These are phyloP conservation scores for Megaceryle torquata DNA, from an alignment of 2,113 vertebrate genomes.

Conservation along the genomic window DNA sequence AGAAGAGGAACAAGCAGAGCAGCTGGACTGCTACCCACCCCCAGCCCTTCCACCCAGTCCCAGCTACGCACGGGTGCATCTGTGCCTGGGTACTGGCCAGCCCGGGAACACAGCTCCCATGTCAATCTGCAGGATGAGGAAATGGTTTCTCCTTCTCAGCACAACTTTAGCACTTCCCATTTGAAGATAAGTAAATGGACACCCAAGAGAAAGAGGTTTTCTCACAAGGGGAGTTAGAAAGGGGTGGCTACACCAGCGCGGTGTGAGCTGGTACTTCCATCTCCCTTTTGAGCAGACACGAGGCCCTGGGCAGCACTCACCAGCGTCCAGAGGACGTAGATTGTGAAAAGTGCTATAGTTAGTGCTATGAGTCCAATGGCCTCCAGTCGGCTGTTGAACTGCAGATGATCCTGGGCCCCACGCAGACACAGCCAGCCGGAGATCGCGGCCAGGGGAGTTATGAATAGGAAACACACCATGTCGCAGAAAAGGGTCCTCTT, in stretches of 20 bases:
- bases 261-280: accelerated
- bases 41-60: neutral
- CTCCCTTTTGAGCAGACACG: neutral
- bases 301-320: slow-evolving; percentile 72
- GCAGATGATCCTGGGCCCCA: slow-evolving; percentile 92
- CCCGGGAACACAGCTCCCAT: accelerated
- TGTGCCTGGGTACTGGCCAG: accelerated
- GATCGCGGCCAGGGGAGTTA: slow-evolving; percentile 91
- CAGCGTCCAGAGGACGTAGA: slow-evolving; percentile 96
- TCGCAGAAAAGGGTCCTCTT: slow-evolving; percentile 94
- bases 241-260: accelerated
- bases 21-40: neutral
- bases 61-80: accelerated
- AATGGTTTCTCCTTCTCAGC: neutral
- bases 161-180: neutral
- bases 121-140: neutral
- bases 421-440: slow-evolving; percentile 95
- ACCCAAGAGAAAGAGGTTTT: neutral
- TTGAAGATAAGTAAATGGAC: neutral
- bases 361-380: slow-evolving; percentile 93
- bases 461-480: slow-evolving; percentile 96
- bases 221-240: neutral
- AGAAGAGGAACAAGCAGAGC: neutral
- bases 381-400: slow-evolving; percentile 92
- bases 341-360: slow-evolving; percentile 96